A percentile compares a stretch with the other conserved stretches of the same genome.
Conservation (phyloP, 2,888 invertebrate genomes). For the Micropterix aruncella region DNA sequence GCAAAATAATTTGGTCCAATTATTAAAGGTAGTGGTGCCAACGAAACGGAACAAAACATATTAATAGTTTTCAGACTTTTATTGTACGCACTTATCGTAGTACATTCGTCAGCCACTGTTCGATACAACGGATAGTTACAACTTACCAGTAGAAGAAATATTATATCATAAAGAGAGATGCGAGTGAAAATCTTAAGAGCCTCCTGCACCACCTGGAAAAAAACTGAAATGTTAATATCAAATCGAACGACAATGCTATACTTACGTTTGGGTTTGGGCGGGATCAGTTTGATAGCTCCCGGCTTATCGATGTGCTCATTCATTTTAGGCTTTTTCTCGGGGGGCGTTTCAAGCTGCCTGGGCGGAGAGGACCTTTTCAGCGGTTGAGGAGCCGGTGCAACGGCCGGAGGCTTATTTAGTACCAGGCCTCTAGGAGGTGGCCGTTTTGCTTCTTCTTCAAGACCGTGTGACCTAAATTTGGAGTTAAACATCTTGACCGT, state of each 20-base stretch:
- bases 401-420: constrained; percentile 42
- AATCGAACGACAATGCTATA: constrained; percentile 24
- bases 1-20: background rate
- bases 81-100: background rate
- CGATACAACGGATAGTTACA: background rate
- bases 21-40: background rate
- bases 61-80: too few relatives aligned
- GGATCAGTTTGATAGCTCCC: constrained; percentile 70
- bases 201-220: constrained; percentile 26
- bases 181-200: constrained; percentile 1
- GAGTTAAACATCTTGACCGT: constrained; percentile 87
- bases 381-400: constrained; percentile 24
- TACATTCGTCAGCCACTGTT: background rate
- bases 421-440: constrained; percentile 60
- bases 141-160: background rate
- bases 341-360: constrained; percentile 34
- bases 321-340: constrained; percentile 68
- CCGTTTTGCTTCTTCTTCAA: constrained; percentile 79
- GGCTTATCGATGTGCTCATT: constrained; percentile 51
- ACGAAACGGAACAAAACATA: background rate
- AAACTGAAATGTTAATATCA: constrained; percentile 25
- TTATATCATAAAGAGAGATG: too few relatives aligned
- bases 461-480: constrained; percentile 81
- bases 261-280: constrained; percentile 84
- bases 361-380: constrained; percentile 35